These are phyloP conservation scores for Drosophila cracens DNA, from an alignment of 2,888 invertebrate genomes.

Conservation along the genomic window DNA sequence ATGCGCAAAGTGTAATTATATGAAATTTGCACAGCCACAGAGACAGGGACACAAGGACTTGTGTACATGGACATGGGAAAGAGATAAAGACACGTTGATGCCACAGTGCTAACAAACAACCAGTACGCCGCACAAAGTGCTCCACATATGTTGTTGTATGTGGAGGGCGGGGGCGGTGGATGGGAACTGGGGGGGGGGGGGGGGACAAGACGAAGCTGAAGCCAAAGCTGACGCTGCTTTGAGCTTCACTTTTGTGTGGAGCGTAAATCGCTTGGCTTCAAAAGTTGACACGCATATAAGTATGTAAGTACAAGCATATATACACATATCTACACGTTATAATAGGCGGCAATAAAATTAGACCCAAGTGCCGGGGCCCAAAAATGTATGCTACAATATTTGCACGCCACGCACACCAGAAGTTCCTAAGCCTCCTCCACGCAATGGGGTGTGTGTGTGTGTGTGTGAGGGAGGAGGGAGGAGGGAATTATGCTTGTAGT, in stretches of 20 bases:
- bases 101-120: conserved; percentile 72
- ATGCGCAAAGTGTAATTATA: conserved; percentile 82
- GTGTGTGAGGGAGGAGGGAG: conserved; percentile 4
- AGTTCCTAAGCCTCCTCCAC: conserved; percentile 45
- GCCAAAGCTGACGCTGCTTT: conserved; percentile 54
- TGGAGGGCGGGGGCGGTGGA: background rate
- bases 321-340: conserved; percentile 42
- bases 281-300: conserved; percentile 75
- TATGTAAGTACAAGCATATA: conserved; percentile 19
- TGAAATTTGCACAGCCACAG: conserved; percentile 75
- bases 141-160: conserved; percentile 61
- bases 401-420: conserved; percentile 58
- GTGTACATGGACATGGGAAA: background rate
- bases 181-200: background rate
- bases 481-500: background rate
- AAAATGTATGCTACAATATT: conserved; percentile 71
- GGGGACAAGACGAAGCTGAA: conserved; percentile 26
- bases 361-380: conserved; percentile 57
- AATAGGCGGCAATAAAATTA: conserved; percentile 76
- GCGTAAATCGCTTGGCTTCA: conserved; percentile 70
- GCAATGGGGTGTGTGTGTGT: conserved; percentile 10
- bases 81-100: conserved; percentile 21
- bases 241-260: conserved; percentile 27
- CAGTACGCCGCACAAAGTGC: conserved; percentile 68
- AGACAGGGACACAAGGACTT: conserved; percentile 3